phyloP scores from a whole-genome alignment of 2,797 vertebrate genomes.

The Apodemus agrarius region DNA sequence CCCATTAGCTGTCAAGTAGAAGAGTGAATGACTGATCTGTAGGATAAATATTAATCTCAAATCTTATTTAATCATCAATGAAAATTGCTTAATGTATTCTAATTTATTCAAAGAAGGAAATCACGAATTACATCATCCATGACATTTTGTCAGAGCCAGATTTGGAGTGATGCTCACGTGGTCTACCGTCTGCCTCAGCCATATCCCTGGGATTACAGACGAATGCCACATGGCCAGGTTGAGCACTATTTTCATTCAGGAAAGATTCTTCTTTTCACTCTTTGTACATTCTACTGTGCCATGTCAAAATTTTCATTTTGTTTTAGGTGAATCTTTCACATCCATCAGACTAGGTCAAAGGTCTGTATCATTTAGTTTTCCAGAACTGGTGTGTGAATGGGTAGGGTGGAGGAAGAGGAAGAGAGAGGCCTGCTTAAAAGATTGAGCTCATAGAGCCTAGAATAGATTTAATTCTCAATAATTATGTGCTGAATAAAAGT shows the following conservation, averaged over 20 bases:
- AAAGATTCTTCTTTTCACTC: not conserved
- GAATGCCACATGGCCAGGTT: not conserved
- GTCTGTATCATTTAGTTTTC: not conserved
- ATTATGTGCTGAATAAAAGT: not conserved
- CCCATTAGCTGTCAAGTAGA: not conserved
- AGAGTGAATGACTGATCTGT: not conserved
- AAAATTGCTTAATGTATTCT: conserved; percentile 31
- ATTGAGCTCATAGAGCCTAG: not conserved
- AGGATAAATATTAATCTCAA: not conserved
- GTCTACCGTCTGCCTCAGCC: not conserved
- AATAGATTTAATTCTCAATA: not conserved
- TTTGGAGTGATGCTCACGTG: not conserved
- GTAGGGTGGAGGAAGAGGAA: not conserved
- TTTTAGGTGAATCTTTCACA: not conserved
- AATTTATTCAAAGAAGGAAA: not conserved
- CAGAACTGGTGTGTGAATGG: not conserved
- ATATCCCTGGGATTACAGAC: not conserved
- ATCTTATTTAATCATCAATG: conserved; percentile 21
- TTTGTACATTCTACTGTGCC: not conserved
- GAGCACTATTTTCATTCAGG: not conserved
- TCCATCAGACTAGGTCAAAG: not conserved
- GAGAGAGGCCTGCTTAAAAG: not conserved
- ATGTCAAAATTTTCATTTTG: not conserved
- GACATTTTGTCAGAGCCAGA: not conserved
- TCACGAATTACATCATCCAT: not conserved